Evolutionary conservation across 2,113 vertebrate genomes (phyloP).

Genomic region (Sinocyclocheilus anshuiensis): DNA sequence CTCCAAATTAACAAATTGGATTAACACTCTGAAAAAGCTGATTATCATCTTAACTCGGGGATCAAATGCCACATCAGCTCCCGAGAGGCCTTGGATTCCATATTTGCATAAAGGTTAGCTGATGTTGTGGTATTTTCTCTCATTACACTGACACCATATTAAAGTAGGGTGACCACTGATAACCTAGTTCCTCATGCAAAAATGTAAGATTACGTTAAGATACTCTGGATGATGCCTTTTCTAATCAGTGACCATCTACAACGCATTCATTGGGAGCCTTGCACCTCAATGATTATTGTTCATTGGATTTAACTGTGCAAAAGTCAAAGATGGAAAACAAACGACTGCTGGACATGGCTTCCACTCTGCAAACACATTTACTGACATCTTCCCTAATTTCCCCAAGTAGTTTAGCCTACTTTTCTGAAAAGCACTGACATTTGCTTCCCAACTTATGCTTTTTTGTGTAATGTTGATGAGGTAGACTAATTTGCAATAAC

Average conservation of each 20-base stretch:
- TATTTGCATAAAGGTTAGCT: constrained; percentile 71
- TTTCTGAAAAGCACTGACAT: neutral
- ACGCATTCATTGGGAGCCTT: neutral
- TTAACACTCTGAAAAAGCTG: constrained; percentile 59
- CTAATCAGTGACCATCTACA: constrained; percentile 5
- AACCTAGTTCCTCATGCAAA: neutral
- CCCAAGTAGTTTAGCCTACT: neutral
- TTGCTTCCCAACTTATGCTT: neutral
- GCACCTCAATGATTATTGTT: neutral
- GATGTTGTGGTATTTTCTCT: constrained; percentile 62
- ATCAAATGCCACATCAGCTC: constrained; percentile 16
- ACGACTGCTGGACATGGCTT: too few species aligned
- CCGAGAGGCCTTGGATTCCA: neutral
- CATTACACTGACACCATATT: constrained; percentile 64
- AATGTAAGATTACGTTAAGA: neutral
- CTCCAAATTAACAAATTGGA: constrained; percentile 38
- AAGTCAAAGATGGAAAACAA: neutral
- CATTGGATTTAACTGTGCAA: neutral
- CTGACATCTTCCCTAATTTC: neutral
- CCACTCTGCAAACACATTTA: neutral
- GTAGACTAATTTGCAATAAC: neutral
- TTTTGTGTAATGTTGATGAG: neutral
- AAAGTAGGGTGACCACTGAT: constrained; percentile 23
- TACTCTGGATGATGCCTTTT: neutral
- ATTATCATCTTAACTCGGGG: constrained; percentile 26